Percentiles rank a stretch among this genome's conserved stretches.
These are phyloP conservation scores for Serranus cabrilla DNA, from an alignment of 2,797 vertebrate genomes.

Conservation along the genomic window DNA sequence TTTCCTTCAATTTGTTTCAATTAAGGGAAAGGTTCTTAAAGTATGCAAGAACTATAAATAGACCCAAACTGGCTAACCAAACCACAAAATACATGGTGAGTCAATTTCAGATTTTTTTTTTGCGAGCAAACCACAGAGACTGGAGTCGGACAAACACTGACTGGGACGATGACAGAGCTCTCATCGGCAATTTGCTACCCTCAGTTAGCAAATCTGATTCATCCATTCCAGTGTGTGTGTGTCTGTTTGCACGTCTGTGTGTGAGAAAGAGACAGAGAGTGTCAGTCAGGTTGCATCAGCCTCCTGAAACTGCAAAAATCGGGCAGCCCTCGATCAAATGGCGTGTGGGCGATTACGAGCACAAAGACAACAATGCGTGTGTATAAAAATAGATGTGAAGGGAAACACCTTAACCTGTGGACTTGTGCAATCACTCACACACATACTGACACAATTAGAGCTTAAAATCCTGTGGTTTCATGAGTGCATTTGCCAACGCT, in stretches of 20 bases:
- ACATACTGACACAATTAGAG: conserved; percentile 37
- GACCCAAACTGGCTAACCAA: conserved; percentile 21
- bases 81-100: conserved; percentile 48
- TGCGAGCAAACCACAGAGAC: conserved; percentile 50
- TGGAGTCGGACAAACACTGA: conserved; percentile 48
- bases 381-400: conserved; percentile 31
- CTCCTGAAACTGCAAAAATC: conserved; percentile 51
- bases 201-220: conserved; percentile 60
- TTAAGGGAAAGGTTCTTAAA: conserved; percentile 5
- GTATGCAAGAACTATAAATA: conserved; percentile 38
- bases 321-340: conserved; percentile 25
- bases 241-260: conserved; percentile 6
- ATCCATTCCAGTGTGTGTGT: conserved; percentile 40
- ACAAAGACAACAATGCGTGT: conserved; percentile 9
- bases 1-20: conserved; percentile 14
- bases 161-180: conserved; percentile 60
- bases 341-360: not conserved
- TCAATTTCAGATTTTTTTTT: conserved; percentile 56
- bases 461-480: conserved; percentile 49
- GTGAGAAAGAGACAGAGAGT: conserved; percentile 25
- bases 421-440: not conserved
- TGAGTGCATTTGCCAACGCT: conserved; percentile 26
- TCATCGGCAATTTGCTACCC: conserved; percentile 51
- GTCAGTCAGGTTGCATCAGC: conserved; percentile 70
- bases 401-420: conserved; percentile 51